These are phyloP conservation scores for Andrena haemorrhoa DNA, from an alignment of 2,888 invertebrate species.

Conservation along the genomic window DNA sequence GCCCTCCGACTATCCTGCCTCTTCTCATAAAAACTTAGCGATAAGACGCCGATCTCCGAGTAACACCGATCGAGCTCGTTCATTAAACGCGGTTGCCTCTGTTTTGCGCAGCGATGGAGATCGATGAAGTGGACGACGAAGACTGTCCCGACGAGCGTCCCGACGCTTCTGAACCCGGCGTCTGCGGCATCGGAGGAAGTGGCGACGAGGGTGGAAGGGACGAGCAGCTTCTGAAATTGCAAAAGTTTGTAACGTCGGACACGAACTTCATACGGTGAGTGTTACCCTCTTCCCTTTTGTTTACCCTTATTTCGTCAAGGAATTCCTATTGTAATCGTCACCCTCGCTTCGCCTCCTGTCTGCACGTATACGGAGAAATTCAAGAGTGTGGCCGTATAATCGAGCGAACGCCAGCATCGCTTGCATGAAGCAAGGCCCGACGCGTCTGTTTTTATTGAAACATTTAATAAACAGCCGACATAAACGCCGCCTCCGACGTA, in stretches of 20 bases:
- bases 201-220: constrained; percentile 74
- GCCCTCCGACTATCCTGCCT: too few species aligned
- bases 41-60: not conserved
- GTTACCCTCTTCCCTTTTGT: constrained; percentile 14
- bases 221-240: constrained; percentile 75
- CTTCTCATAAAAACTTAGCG: not conserved
- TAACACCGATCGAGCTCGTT: not conserved
- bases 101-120: constrained; percentile 76
- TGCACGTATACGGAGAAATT: constrained; percentile 67
- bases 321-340: not conserved
- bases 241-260: constrained; percentile 74
- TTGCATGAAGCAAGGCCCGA: constrained; percentile 50
- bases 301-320: not conserved
- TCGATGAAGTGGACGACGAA: constrained; percentile 73
- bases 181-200: constrained; percentile 57
- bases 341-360: constrained; percentile 35
- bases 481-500: not conserved
- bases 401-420: constrained; percentile 1
- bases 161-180: constrained; percentile 48
- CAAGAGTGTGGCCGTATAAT: constrained; percentile 69
- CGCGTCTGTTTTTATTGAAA: not conserved
- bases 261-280: constrained; percentile 79
- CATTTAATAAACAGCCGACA: too few species aligned
- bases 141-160: constrained; percentile 34
- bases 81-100: not conserved